A percentile compares a stretch with the other conserved stretches of the same genome.
Evolutionary conservation across 2,113 vertebrate genomes (phyloP).

Genomic region (Proterorhinus semilunaris): DNA sequence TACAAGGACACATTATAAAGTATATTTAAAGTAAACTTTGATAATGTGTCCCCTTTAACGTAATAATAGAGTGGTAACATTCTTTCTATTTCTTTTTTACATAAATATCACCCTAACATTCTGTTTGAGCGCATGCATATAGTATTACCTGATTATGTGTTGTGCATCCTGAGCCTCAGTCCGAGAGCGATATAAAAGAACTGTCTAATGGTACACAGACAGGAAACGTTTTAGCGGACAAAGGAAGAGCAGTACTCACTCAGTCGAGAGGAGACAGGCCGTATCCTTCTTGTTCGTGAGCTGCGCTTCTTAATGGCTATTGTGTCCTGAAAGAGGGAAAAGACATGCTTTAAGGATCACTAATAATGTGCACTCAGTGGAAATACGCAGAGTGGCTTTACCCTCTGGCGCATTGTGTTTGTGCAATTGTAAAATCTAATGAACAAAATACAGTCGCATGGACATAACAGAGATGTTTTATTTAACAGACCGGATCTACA

Average conservation of each 20-base stretch:
- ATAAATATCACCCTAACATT: no score
- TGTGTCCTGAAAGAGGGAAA: conserved; percentile 77
- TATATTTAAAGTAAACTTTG: no score
- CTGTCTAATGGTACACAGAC: conserved; percentile 47
- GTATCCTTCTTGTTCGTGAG: conserved; percentile 83
- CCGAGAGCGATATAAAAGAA: conserved; percentile 5
- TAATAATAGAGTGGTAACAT: no score
- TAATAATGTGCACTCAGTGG: background rate
- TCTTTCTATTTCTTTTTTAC: no score
- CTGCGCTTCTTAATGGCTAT: conserved; percentile 86
- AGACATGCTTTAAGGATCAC: conserved; percentile 11
- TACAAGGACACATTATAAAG: no score
- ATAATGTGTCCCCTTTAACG: no score
- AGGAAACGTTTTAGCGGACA: conserved; percentile 31
- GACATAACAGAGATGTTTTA: background rate
- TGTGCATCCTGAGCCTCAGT: background rate
- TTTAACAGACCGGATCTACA: background rate
- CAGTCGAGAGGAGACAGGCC: conserved; percentile 85
- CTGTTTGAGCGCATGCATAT: no score
- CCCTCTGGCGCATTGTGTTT: conserved; percentile 15
- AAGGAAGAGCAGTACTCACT: conserved; percentile 73
- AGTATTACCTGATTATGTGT: no score
- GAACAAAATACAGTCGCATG: background rate
- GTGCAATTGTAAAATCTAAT: conserved; percentile 6
- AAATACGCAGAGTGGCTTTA: background rate